These are phyloP conservation scores for Colius striatus DNA, from an alignment of 2,113 vertebrate genomes.

Conservation along the genomic window DNA sequence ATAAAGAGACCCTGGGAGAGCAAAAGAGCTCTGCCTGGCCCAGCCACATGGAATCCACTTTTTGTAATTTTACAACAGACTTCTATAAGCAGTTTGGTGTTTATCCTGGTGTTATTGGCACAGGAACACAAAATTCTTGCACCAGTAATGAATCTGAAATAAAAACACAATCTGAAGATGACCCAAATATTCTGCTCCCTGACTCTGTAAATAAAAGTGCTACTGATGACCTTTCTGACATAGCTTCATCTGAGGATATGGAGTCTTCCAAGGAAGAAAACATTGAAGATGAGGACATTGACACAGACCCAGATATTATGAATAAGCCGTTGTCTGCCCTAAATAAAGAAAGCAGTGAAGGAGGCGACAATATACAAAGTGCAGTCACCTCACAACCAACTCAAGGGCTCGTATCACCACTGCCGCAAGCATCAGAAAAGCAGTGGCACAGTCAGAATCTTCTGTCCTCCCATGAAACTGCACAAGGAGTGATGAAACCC, in stretches of 20 bases:
- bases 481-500: slow-evolving; percentile 85
- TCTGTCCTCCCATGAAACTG: slow-evolving; percentile 82
- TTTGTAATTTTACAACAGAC: slow-evolving; percentile 88
- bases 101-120: slow-evolving; percentile 80
- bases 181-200: slow-evolving; percentile 76
- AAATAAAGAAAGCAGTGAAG: slow-evolving; percentile 76
- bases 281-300: slow-evolving; percentile 87
- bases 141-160: slow-evolving; percentile 72
- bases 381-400: slow-evolving; percentile 66
- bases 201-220: slow-evolving; percentile 75
- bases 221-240: slow-evolving; percentile 86
- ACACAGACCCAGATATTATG: slow-evolving; percentile 73
- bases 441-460: slow-evolving; percentile 91
- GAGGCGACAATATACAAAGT: slow-evolving; percentile 77
- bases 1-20: slow-evolving; percentile 79
- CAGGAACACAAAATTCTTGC: slow-evolving; percentile 78
- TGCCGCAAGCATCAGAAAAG: slow-evolving; percentile 84
- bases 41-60: slow-evolving; percentile 84
- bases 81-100: slow-evolving; percentile 94
- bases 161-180: slow-evolving; percentile 78
- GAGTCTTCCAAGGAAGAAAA: slow-evolving; percentile 87
- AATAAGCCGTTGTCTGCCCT: slow-evolving; percentile 71
- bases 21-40: slow-evolving; percentile 84
- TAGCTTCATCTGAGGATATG: slow-evolving; percentile 86
- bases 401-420: slow-evolving; percentile 75